These are phyloP conservation scores for Cynoglossus semilaevis DNA, from an alignment of 2,113 vertebrate genomes.

Conservation along the genomic window DNA sequence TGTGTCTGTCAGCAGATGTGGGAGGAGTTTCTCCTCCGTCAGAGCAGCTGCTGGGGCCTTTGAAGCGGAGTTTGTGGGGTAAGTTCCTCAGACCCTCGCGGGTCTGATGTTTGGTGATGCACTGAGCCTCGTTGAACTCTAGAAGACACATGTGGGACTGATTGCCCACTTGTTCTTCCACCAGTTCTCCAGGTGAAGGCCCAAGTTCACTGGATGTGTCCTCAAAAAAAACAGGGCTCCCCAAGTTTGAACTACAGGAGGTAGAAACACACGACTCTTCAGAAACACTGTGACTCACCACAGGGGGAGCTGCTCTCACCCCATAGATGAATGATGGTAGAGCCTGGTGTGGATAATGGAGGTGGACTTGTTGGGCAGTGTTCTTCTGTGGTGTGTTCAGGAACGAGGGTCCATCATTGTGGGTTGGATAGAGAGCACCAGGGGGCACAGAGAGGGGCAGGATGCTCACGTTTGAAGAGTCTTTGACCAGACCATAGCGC, in stretches of 20 bases:
- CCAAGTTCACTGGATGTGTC: conserved; percentile 63
- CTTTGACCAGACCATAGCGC: conserved; percentile 78
- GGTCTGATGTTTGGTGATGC: conserved; percentile 35
- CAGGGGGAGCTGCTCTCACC: neutral
- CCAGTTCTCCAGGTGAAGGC: conserved; percentile 42
- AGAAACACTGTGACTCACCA: conserved; percentile 41
- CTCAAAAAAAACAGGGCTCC: conserved; percentile 76
- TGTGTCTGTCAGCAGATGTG: conserved; percentile 28
- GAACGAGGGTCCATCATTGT: conserved; percentile 19
- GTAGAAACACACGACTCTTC: conserved; percentile 76
- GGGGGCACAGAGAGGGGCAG: conserved; percentile 40
- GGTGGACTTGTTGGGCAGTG: conserved; percentile 7
- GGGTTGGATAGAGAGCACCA: conserved; percentile 45
- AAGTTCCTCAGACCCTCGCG: conserved; percentile 70
- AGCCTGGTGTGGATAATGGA: too few relatives aligned
- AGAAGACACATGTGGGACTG: conserved; percentile 30
- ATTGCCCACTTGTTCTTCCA: conserved; percentile 48
- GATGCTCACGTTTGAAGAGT: conserved; percentile 62
- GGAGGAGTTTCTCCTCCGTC: conserved; percentile 38
- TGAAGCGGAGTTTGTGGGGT: conserved; percentile 81
- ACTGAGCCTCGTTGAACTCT: conserved; percentile 20
- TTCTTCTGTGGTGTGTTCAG: neutral
- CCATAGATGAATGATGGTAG: neutral
- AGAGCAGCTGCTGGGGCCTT: conserved; percentile 49
- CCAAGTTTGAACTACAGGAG: conserved; percentile 66